phyloP scores from a whole-genome alignment of 1,140 invertebrate genomes.

The Tetraneura akinire region DNA sequence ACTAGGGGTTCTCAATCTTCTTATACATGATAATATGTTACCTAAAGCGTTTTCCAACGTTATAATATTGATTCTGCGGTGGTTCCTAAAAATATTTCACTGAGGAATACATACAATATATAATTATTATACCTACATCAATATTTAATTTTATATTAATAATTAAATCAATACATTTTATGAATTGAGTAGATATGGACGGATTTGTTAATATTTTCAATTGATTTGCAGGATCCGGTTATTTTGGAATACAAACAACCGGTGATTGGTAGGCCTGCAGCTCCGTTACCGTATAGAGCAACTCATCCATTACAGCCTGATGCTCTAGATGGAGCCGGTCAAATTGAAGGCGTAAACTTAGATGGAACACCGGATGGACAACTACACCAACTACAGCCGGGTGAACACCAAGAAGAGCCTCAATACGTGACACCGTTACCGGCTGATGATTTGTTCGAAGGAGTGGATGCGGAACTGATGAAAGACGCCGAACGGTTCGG shows the following conservation, averaged over 20 bases:
- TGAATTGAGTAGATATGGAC: no score
- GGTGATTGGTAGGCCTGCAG: neutral
- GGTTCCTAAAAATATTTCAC: no score
- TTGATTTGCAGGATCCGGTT: neutral
- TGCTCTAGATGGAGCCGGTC: neutral
- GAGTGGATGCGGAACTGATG: slow-evolving; percentile 29
- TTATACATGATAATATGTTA: no score
- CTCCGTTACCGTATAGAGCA: neutral
- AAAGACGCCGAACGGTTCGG: slow-evolving; percentile 9
- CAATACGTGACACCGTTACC: slow-evolving; percentile 39
- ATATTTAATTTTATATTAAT: no score
- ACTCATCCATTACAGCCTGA: neutral
- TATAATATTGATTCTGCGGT: no score
- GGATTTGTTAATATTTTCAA: no score
- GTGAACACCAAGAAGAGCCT: neutral
- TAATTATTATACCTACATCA: no score
- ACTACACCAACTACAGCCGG: neutral
- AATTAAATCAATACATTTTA: no score
- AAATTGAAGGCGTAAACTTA: neutral
- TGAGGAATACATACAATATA: no score
- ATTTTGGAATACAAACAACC: slow-evolving; percentile 26
- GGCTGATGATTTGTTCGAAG: slow-evolving; percentile 17
- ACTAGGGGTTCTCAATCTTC: no score
- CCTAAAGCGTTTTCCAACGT: no score
- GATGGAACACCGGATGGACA: neutral